Percentiles rank a stretch among this genome's conserved stretches.
These are phyloP conservation scores for Montipora sp. DNA, from an alignment of 64 coral and sea anemone genomes.

Conservation along the genomic window DNA sequence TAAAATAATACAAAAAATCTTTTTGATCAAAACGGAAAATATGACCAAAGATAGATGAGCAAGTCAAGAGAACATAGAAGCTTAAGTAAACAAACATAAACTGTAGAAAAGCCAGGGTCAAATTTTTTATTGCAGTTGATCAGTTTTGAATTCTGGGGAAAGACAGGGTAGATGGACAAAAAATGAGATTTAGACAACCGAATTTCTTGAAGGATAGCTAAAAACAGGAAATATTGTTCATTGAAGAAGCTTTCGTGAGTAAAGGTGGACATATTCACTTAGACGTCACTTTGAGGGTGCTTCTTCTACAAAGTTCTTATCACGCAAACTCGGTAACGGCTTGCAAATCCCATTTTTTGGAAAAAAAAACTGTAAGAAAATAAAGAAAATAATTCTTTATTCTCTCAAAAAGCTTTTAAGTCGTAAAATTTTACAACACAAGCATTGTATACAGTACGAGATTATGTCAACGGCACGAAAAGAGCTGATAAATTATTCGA, in stretches of 20 bases:
- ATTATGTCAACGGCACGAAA: too few relatives aligned
- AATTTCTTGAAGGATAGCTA: neutral
- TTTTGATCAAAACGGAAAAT: neutral
- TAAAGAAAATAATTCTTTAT: too few relatives aligned
- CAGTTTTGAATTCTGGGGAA: too few relatives aligned
- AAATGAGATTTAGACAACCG: neutral
- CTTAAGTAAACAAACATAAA: neutral
- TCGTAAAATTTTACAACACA: too few relatives aligned
- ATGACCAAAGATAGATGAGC: neutral
- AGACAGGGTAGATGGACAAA: neutral
- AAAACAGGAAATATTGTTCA: neutral
- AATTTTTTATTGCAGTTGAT: too few relatives aligned
- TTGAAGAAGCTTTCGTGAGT: neutral
- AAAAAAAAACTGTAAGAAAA: too few relatives aligned
- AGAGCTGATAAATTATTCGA: too few relatives aligned
- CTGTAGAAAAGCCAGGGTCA: too few relatives aligned
- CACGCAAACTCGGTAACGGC: neutral
- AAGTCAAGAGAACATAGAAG: neutral
- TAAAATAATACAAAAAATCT: neutral
- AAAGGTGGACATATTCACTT: neutral
- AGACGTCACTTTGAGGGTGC: neutral
- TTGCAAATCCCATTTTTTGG: too few relatives aligned
- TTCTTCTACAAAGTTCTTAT: neutral
- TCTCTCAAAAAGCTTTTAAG: too few relatives aligned
- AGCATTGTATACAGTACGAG: too few relatives aligned